Base-by-base conservation (phyloP, 2,113 vertebrate genomes). In the Ascaphus truei region DNA sequence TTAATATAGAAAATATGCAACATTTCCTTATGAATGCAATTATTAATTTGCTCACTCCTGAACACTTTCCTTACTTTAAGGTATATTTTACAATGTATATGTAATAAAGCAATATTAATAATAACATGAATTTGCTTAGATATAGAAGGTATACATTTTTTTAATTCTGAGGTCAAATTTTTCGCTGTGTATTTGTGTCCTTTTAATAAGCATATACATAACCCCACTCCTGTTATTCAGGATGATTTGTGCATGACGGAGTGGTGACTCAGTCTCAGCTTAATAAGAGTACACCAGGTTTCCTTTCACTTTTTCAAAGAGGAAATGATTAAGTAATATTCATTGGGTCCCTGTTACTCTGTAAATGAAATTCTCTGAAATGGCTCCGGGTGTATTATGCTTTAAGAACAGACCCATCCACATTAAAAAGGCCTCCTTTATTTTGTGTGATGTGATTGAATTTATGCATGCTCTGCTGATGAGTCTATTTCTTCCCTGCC, bases 401-500 rank as follows among this genome's bases (percentile, higher is more conserved):
- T 34, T 60, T 41, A 18, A 45, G 22, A 36, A 50, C 23, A 64
- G 73, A 30, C 39, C n/a, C 10, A 25, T 47, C 51, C 72, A 51
- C 11, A 13, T 3, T 8, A 43, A 2, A 71, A 59, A 61, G 23
- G 43, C 43, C 18, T 4, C 20, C 29, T 33, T 75, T 73, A 64
- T 41, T 51, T 72, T 57, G 65, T 65, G 75, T 62, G 73, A 73
- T 3, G 34, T 51, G 75, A 59, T 48, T 80, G 68, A 81, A 34
- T 81, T 85, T 77, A 76, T 78, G 52, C 72, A 30, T 65, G 64
- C 63, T 63, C 72, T 23, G 16, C 69, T 10, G 30, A 69, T 10
- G 30, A 69, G n/a, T 82, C 73, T 60, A 33, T 31, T 73, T 67
- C 26, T 59, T 15, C 43, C 65, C 43, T 52, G 31, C 71, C 57